A percentile compares a stretch with the other conserved stretches of the same genome.
These are phyloP conservation scores for Myrmecobius fasciatus DNA, from an alignment of 2,113 vertebrate genomes.

Conservation along the genomic window DNA sequence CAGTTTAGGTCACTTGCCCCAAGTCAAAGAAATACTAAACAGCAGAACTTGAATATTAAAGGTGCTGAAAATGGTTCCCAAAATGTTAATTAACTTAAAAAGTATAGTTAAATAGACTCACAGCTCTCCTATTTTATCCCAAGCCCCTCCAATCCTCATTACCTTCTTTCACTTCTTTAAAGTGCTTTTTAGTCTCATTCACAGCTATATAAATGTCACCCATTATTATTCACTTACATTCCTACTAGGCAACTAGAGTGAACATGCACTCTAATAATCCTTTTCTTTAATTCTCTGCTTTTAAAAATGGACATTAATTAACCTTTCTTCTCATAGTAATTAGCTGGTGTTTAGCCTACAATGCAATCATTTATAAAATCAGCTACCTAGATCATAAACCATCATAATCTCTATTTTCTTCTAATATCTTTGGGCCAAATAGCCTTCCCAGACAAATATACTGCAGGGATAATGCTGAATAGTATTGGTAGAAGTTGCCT, in stretches of 20 bases:
- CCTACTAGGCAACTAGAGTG: neutral
- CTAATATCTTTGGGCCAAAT: neutral
- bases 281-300: slow-evolving; percentile 37
- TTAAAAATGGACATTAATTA: neutral
- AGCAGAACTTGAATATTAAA: neutral
- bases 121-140: neutral
- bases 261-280: slow-evolving; percentile 31
- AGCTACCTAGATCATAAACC: slow-evolving; percentile 39
- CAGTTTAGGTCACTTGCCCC: neutral
- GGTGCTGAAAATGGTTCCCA: neutral
- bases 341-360: slow-evolving; percentile 10
- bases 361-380: slow-evolving; percentile 8
- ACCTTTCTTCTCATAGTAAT: slow-evolving; percentile 2
- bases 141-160: neutral
- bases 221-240: neutral
- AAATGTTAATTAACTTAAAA: neutral
- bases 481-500: neutral
- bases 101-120: neutral
- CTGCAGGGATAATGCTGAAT: neutral
- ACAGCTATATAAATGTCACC: neutral
- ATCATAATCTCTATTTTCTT: slow-evolving; percentile 46
- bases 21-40: neutral
- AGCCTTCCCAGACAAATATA: neutral
- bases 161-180: neutral
- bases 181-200: neutral